phyloP scores from a whole-genome alignment of 2,113 vertebrate species.

The Python bivittatus region DNA sequence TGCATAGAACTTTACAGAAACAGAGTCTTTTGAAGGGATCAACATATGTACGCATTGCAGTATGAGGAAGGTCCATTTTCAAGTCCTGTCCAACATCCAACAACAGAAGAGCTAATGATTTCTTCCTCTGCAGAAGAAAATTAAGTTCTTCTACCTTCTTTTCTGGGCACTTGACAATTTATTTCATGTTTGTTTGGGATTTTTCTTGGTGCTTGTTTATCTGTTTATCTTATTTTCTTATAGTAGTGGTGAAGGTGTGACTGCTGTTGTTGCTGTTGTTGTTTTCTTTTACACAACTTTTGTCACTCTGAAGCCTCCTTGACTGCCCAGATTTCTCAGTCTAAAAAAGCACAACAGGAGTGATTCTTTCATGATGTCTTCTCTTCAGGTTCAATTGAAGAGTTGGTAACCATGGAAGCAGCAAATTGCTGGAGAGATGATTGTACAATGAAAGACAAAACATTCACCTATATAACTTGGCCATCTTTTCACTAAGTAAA shows the following conservation, averaged over 20 bases:
- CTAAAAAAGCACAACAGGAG: background rate
- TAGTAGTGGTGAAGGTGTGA: background rate
- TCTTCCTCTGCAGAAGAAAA: background rate
- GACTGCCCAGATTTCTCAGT: background rate
- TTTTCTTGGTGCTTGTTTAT: background rate
- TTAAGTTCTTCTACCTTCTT: background rate
- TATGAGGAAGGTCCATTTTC: background rate
- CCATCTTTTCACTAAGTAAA: too few relatives aligned
- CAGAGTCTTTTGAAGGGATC: background rate
- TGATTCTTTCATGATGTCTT: background rate
- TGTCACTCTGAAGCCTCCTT: background rate
- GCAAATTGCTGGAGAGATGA: too few relatives aligned
- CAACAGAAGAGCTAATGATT: background rate
- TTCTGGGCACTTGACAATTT: background rate
- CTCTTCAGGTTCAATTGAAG: background rate
- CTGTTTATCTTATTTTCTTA: background rate
- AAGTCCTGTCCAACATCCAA: background rate
- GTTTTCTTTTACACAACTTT: background rate
- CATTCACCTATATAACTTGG: too few relatives aligned
- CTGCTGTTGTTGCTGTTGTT: background rate
- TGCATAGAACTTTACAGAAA: background rate
- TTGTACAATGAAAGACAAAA: too few relatives aligned
- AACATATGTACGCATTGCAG: background rate
- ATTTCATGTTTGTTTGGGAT: background rate
- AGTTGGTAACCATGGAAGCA: too few relatives aligned